Percentiles rank a stretch among this genome's conserved stretches.
Evolutionary conservation across 1,140 invertebrate species (phyloP).

Genomic region (Adoxophyes honmai): DNA sequence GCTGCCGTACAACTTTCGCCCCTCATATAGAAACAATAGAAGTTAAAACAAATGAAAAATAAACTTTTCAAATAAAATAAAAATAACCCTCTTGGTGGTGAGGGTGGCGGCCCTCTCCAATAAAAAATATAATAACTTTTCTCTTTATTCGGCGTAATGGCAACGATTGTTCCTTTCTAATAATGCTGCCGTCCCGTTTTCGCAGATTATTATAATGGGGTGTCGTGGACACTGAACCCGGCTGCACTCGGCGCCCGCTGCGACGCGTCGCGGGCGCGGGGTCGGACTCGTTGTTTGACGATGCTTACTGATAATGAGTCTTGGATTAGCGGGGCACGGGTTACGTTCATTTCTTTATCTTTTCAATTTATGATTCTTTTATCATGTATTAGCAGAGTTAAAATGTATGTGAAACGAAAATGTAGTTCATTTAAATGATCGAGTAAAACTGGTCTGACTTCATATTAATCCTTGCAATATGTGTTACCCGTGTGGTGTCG

Average conservation of each 20-base stretch:
- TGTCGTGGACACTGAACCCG: constrained; percentile 26
- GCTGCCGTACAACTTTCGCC: constrained; percentile 53
- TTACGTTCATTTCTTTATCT: no score
- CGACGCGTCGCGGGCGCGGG: no score
- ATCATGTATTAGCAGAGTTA: no score
- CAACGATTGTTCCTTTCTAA: constrained; percentile 64
- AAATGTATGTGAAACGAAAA: no score
- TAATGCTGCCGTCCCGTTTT: constrained; percentile 55
- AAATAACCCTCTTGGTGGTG: constrained; percentile 72
- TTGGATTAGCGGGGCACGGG: no score
- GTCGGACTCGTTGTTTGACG: no score
- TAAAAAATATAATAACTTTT: constrained; percentile 77
- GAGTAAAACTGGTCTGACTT: no score
- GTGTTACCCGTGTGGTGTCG: no score
- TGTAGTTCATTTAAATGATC: no score
- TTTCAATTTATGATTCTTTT: no score
- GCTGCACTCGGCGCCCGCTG: constrained; percentile 15
- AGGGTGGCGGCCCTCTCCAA: constrained; percentile 69
- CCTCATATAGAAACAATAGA: constrained; percentile 65
- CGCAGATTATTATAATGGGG: constrained; percentile 65
- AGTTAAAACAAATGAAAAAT: constrained; percentile 74
- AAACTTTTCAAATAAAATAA: constrained; percentile 76
- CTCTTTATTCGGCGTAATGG: constrained; percentile 74
- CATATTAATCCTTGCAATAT: no score
- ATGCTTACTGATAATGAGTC: no score